These are phyloP conservation scores for Phthorimaea operculella DNA, from an alignment of 1,140 invertebrate genomes.

Conservation along the genomic window DNA sequence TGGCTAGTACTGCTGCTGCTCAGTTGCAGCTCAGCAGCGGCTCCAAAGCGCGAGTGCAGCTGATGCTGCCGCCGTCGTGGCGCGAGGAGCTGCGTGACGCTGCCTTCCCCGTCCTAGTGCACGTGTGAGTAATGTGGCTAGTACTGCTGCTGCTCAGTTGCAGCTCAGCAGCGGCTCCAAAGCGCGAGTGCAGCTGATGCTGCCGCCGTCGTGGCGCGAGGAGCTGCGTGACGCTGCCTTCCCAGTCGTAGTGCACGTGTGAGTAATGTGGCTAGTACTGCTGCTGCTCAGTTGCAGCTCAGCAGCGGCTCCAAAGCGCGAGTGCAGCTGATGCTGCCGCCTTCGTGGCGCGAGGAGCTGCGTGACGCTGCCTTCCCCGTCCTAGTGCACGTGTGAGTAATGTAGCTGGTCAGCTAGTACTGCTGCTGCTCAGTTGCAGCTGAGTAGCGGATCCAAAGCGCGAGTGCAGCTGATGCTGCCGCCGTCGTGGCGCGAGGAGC, in stretches of 20 bases:
- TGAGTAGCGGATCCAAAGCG: conserved; percentile 74
- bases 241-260: conserved; percentile 86
- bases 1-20: too few relatives aligned
- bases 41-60: conserved; percentile 80
- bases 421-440: too few relatives aligned
- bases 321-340: conserved; percentile 82
- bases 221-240: conserved; percentile 87
- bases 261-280: conserved; percentile 36
- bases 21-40: conserved; percentile 77
- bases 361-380: conserved; percentile 88
- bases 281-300: conserved; percentile 64
- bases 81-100: conserved; percentile 85
- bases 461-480: conserved; percentile 82
- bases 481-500: too few relatives aligned
- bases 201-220: conserved; percentile 85
- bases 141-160: conserved; percentile 29
- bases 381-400: conserved; percentile 80
- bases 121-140: conserved; percentile 72
- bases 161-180: conserved; percentile 80
- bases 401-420: too few relatives aligned
- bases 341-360: conserved; percentile 84
- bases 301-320: conserved; percentile 81
- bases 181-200: conserved; percentile 81
- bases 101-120: conserved; percentile 84
- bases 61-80: conserved; percentile 85